These are phyloP conservation scores for Neolamprologus falcicula DNA, from an alignment of 2,113 vertebrate genomes.

Conservation along the genomic window DNA sequence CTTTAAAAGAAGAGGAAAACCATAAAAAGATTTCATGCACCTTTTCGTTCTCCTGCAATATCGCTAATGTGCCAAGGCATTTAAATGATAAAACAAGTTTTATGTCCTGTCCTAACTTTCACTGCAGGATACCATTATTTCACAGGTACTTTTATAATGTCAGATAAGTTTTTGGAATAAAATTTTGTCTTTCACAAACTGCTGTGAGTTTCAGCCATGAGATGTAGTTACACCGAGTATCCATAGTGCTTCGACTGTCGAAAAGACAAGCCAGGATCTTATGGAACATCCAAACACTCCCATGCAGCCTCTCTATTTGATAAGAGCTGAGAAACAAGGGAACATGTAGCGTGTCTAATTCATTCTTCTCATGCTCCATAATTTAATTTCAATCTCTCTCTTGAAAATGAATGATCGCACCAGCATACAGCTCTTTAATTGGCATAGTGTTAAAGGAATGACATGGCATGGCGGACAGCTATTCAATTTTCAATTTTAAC, in stretches of 20 bases:
- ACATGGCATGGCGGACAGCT: conserved; percentile 61
- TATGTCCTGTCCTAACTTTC: neutral
- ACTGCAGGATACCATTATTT: neutral
- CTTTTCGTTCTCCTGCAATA: neutral
- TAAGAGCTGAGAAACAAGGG: conserved; percentile 36
- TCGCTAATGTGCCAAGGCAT: neutral
- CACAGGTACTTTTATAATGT: neutral
- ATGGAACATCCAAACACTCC: neutral
- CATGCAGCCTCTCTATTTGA: conserved; percentile 1
- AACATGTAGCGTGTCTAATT: conserved; percentile 53
- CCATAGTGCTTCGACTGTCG: neutral
- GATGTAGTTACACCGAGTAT: neutral
- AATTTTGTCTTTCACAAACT: neutral
- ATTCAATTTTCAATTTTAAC: conserved; percentile 67
- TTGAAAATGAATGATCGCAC: conserved; percentile 54
- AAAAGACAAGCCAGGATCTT: neutral
- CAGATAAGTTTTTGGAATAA: neutral
- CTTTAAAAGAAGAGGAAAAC: neutral
- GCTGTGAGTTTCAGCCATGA: neutral
- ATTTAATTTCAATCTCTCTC: conserved; percentile 60
- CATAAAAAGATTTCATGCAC: neutral
- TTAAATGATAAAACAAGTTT: neutral
- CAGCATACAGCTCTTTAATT: conserved; percentile 57
- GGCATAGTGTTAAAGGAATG: conserved; percentile 57
- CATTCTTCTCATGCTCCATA: conserved; percentile 56